Evolutionary conservation across 2,888 invertebrate species (phyloP), one percentile per base, ranked within the genome.

Genomic region (Nomada goodeniana): DNA sequence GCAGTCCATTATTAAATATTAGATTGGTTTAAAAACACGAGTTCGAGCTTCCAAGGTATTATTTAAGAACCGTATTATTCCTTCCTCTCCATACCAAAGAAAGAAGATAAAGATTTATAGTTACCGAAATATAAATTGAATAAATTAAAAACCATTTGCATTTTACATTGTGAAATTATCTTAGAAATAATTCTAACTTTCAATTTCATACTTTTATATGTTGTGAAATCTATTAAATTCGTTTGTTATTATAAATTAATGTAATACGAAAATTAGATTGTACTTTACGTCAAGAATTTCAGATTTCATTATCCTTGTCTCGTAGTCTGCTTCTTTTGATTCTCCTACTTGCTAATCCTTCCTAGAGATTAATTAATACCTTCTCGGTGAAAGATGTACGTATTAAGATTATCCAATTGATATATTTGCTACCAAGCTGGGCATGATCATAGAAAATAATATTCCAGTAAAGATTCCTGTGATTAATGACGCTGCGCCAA

Each of bases 401-500:
- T 15, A 73, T 83, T 75, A 80, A 67, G 71, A 80, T 80, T 76
- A 89, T 65, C 80, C 84, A 69, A 91, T 86, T 23, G 82, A 76
- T 42, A 94, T 91, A 82, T 93, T 92, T 57, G 90, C 89, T 36
- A 96, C 96, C 29, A 97, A 89, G 86, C 94, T 92, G 20, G 98
- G 97, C 94, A 96, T 96, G 59, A 96, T 90, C 88, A 96, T 95
- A 0, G 97, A 96, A 92, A 97, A 96, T 83, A 96, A 91, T 80
- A 99, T 96, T n/a, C 99, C 99, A 11, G 94, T 91, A 80, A 98
- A 96, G 67, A 99, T 97, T 61, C 99, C 99, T 0, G 98, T 96
- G 50, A 99, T 97, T 1, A 99, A 95, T 90, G 97, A 97, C 26
- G 99, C 98, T 0, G 98, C 98, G 59, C 98, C 99, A 93, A 98